A percentile compares a stretch with the other conserved stretches of the same genome.
Conservation (phyloP, 2,797 vertebrate genomes). For the Lepidocolaptes lacrymiger region DNA sequence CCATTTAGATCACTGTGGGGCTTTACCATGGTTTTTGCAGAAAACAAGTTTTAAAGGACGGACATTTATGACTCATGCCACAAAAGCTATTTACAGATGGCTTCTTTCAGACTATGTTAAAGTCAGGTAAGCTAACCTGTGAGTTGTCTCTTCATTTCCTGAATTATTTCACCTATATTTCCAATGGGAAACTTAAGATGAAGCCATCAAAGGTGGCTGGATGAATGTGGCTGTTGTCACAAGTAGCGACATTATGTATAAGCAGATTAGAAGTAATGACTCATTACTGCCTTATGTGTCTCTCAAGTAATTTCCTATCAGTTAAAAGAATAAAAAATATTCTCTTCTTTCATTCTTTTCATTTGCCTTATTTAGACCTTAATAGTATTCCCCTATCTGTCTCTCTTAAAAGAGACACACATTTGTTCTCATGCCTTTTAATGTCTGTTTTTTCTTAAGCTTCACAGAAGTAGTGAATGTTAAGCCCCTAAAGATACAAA, state of each 20-base stretch:
- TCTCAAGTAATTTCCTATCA: background rate
- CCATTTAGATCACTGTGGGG: constrained; percentile 95
- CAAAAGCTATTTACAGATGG: constrained; percentile 98
- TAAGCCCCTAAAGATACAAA: background rate
- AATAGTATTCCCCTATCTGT: background rate
- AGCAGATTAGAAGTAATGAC: background rate
- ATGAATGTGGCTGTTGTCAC: background rate
- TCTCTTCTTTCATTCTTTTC: background rate
- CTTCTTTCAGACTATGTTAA: constrained; percentile 96
- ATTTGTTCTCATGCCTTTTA: background rate
- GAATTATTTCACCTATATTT: background rate
- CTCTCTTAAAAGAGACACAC: background rate
- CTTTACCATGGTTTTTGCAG: constrained; percentile 96
- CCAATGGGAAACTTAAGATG: background rate
- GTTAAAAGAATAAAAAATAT: background rate
- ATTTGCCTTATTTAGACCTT: background rate
- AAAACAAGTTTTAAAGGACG: constrained; percentile 98
- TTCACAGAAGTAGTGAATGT: background rate
- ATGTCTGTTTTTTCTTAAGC: background rate
- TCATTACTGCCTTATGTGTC: background rate
- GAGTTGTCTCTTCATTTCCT: background rate
- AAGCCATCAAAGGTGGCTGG: background rate
- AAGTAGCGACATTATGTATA: background rate
- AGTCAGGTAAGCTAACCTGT: constrained; percentile 85
- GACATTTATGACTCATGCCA: constrained; percentile 96